Base-by-base conservation (phyloP, 1,140 invertebrate genomes). In the Gryon sp. region DNA sequence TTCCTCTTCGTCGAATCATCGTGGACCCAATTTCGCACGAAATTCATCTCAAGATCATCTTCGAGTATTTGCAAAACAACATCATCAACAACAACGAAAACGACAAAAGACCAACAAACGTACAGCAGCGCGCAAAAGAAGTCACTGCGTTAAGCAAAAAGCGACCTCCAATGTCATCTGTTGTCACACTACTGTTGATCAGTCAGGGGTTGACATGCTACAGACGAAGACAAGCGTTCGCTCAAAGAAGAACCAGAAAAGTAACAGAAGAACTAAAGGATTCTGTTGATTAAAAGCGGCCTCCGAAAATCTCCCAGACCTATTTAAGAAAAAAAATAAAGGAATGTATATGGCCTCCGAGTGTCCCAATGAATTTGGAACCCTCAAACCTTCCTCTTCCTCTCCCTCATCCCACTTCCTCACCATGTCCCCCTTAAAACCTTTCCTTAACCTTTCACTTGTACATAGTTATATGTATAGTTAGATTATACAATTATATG, bases 401-500 rank as follows among this genome's bases (percentile, higher is more conserved):
- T n/a, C n/a, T n/a, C n/a, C n/a, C n/a, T n/a, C n/a, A n/a, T n/a
- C n/a, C n/a, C n/a, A n/a, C n/a, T n/a, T n/a, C n/a, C n/a, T n/a
- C n/a, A n/a, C n/a, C n/a, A n/a, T n/a, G n/a, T n/a, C n/a, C n/a
- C n/a, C n/a, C n/a, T n/a, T n/a, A n/a, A n/a, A 62, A 77, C 76
- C 73, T 73, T 59, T 70, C 68, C 72, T 79, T 74, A 68, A 65
- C 59, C 76, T 68, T 72, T 62, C 78, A 83, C 80, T 84, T 89
- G 87, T 89, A 89, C 80, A 89, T 88, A 89, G 85, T 87, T 88
- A 86, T 87, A 88, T 88, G 85, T 87, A 87, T 89, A 89, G 85
- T 84, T 88, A 87, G 85, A 86, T 87, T 86, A 81, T 83, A 81
- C 78, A 80, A 82, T 72, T 75, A 81, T 73, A 83, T 46, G 60